These are phyloP conservation scores for Orientallactaga sibirica DNA, from an alignment of 2,797 vertebrate genomes.

Conservation along the genomic window DNA sequence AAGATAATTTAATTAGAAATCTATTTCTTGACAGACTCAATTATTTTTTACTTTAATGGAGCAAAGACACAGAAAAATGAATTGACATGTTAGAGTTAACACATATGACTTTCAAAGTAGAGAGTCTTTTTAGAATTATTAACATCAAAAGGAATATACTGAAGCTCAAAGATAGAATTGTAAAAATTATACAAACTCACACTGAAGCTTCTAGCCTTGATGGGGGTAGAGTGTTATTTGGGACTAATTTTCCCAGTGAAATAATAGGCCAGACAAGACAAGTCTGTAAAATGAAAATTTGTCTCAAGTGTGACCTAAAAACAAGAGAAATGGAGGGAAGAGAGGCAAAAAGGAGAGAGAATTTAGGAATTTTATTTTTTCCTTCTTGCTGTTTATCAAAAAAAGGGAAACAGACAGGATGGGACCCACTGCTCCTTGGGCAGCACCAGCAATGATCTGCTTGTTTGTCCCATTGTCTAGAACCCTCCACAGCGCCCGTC, in stretches of 20 bases:
- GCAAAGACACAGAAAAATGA: neutral
- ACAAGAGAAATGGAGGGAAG: neutral
- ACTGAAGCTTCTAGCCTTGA: neutral
- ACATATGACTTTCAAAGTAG: neutral
- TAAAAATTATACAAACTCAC: neutral
- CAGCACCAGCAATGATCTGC: neutral
- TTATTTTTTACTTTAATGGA: neutral
- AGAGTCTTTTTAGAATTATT: neutral
- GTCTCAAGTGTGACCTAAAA: neutral
- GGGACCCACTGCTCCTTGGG: neutral
- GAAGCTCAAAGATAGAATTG: neutral
- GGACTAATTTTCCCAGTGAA: slow-evolving; percentile 15
- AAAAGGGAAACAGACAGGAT: neutral
- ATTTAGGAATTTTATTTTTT: neutral
- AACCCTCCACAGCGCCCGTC: neutral
- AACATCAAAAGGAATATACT: neutral
- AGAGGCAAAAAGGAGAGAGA: neutral
- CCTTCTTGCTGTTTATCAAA: neutral
- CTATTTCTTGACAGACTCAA: neutral
- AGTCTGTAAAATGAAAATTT: slow-evolving; percentile 8
- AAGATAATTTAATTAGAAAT: slow-evolving; percentile 40
- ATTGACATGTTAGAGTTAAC: neutral
- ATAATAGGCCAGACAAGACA: neutral
- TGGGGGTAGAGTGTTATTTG: neutral
- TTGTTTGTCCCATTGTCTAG: neutral